phyloP scores from a whole-genome alignment of 2,113 vertebrate genomes.

The Acrocephalus kingi region DNA sequence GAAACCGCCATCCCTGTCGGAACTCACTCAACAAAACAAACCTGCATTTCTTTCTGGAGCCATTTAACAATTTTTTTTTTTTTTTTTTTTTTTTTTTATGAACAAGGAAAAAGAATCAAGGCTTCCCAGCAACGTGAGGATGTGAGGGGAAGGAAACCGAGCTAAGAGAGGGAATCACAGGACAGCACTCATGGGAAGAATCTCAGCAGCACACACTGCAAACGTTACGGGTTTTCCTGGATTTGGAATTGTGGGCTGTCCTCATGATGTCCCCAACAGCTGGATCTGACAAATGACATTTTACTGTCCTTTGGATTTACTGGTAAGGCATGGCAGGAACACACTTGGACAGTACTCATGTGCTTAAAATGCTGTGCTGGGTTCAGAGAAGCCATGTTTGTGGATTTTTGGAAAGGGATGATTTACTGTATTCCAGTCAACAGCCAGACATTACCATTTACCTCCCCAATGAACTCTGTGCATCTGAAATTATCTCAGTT shows the following conservation, averaged over 20 bases:
- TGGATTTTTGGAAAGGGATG: not conserved
- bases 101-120: not conserved
- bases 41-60: not conserved
- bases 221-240: not conserved
- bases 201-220: not conserved
- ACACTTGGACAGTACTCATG: fast-evolving
- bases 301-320: not conserved
- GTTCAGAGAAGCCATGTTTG: not conserved
- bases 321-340: fast-evolving
- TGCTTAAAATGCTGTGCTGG: not conserved
- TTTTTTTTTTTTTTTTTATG: not conserved
- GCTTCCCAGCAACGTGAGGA: fast-evolving
- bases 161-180: not conserved
- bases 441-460: not conserved
- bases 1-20: not conserved
- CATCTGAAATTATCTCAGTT: conserved; percentile 25
- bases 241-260: fast-evolving
- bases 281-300: not conserved
- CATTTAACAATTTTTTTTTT: not conserved
- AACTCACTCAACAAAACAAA: not conserved
- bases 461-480: conserved; percentile 15
- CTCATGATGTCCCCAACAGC: not conserved
- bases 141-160: not conserved
- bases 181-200: fast-evolving
- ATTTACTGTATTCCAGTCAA: conserved; percentile 33